Evolutionary conservation across 2,797 vertebrate genomes (phyloP).

Genomic region (Parauchenoglanis ngamensis): DNA sequence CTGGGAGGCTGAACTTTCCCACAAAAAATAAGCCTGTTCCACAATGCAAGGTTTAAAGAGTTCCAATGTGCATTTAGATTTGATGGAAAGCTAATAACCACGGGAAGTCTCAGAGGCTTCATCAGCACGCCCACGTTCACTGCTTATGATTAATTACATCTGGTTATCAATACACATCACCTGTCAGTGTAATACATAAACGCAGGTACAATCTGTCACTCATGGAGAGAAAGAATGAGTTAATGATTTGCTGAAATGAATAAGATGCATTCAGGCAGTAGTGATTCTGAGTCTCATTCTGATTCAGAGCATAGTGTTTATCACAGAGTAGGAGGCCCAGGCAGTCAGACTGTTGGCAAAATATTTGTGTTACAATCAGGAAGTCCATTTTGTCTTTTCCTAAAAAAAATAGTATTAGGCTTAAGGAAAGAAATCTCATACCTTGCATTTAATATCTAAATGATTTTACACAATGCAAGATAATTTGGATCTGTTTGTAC

Average conservation of each 20-base stretch:
- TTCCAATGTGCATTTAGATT: slow-evolving; percentile 57
- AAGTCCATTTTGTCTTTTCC: slow-evolving; percentile 6
- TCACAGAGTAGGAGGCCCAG: slow-evolving; percentile 23
- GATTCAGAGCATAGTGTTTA: slow-evolving; percentile 26
- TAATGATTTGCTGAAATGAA: not conserved
- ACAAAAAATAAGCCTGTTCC: slow-evolving; percentile 62
- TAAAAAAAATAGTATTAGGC: not conserved
- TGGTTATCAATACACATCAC: not conserved
- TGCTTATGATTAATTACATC: slow-evolving; percentile 23
- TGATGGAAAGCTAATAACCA: slow-evolving; percentile 69
- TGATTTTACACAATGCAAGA: not conserved
- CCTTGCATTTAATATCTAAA: not conserved
- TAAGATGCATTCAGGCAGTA: not conserved
- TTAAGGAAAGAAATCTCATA: not conserved
- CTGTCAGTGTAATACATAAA: not conserved
- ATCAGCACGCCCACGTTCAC: slow-evolving; percentile 61
- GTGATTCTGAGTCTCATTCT: slow-evolving; percentile 24
- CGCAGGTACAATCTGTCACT: not conserved
- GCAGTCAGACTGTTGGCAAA: slow-evolving; percentile 36
- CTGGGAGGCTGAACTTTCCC: slow-evolving; percentile 74
- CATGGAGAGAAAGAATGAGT: not conserved
- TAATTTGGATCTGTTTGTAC: not conserved
- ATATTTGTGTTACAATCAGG: slow-evolving; percentile 30
- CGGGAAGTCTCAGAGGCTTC: slow-evolving; percentile 72
- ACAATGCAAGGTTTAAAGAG: not conserved